Evolutionary conservation across 2,797 vertebrate genomes (phyloP).

Genomic region (Bryconaethiops microstoma): DNA sequence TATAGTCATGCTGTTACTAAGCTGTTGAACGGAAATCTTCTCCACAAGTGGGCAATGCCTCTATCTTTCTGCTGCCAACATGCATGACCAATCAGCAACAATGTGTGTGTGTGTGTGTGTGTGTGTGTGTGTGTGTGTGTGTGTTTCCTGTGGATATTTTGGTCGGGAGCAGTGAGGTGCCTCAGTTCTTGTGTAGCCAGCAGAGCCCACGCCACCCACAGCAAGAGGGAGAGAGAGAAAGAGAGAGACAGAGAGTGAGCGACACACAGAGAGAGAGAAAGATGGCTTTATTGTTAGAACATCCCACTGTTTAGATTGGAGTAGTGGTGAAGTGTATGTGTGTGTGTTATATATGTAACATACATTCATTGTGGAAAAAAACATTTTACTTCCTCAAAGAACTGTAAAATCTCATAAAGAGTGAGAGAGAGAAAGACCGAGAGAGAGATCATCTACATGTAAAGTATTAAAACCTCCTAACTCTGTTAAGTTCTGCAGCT

Average conservation of each 20-base stretch:
- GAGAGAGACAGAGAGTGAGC: neutral
- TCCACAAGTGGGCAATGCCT: constrained; percentile 20
- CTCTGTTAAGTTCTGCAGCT: too few relatives aligned
- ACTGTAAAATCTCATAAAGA: too few relatives aligned
- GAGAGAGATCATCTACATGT: neutral
- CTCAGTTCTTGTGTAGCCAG: constrained; percentile 42
- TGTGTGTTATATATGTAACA: neutral
- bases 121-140: constrained; percentile 3
- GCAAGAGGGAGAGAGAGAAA: neutral
- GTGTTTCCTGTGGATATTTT: constrained; percentile 53
- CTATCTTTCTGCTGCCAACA: constrained; percentile 17
- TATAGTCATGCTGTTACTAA: constrained; percentile 29
- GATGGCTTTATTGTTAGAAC: neutral
- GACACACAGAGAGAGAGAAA: neutral
- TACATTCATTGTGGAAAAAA: neutral
- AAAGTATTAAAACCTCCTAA: neutral
- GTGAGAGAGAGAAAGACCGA: too few relatives aligned
- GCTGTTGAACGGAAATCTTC: constrained; percentile 24
- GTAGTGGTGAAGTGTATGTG: neutral
- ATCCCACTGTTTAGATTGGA: constrained; percentile 15
- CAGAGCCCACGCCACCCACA: constrained; percentile 45
- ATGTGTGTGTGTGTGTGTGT: constrained; percentile 15
- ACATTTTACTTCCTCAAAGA: neutral
- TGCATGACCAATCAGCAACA: constrained; percentile 3
- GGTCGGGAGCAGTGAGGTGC: constrained; percentile 35